A percentile compares a stretch with the other conserved stretches of the same genome.
Conservation (phyloP, 2,888 invertebrate genomes). For the Stenolophus ochropezus region DNA sequence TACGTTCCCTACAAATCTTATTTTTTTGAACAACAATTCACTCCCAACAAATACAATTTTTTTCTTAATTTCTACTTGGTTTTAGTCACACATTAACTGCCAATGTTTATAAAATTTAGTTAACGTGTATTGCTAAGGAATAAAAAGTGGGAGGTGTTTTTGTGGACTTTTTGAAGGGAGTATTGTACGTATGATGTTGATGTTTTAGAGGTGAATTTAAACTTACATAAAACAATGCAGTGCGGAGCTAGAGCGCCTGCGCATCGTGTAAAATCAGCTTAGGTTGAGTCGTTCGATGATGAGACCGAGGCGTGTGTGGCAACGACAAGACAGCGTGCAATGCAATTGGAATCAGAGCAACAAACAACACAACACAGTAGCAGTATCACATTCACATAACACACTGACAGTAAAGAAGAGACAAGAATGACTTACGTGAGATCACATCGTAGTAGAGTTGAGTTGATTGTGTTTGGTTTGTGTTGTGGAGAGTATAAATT, state of each 20-base stretch:
- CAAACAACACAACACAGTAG: background rate
- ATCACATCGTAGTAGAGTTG: constrained; percentile 46
- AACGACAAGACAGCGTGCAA: constrained; percentile 5
- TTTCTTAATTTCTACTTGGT: background rate
- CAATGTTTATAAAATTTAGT: background rate
- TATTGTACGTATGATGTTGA: background rate
- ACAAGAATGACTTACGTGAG: constrained; percentile 26
- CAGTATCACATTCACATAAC: background rate
- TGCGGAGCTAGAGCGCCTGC: constrained; percentile 11
- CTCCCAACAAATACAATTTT: background rate
- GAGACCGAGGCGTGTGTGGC: constrained; percentile 13
- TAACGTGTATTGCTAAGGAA: background rate
- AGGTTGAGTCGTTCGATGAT: constrained; percentile 48
- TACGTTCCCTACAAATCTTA: background rate
- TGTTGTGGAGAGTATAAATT: constrained; percentile 42
- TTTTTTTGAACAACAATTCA: background rate
- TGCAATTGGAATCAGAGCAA: constrained; percentile 16
- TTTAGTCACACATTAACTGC: background rate
- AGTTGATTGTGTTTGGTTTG: constrained; percentile 1
- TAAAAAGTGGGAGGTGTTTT: background rate
- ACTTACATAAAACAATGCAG: constrained; percentile 46
- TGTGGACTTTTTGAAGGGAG: background rate
- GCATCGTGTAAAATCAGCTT: constrained; percentile 1
- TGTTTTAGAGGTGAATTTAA: constrained; percentile 3
- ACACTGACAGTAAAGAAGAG: background rate